These are phyloP conservation scores for Eilema griseolum DNA, from an alignment of 2,888 invertebrate genomes.

Conservation along the genomic window DNA sequence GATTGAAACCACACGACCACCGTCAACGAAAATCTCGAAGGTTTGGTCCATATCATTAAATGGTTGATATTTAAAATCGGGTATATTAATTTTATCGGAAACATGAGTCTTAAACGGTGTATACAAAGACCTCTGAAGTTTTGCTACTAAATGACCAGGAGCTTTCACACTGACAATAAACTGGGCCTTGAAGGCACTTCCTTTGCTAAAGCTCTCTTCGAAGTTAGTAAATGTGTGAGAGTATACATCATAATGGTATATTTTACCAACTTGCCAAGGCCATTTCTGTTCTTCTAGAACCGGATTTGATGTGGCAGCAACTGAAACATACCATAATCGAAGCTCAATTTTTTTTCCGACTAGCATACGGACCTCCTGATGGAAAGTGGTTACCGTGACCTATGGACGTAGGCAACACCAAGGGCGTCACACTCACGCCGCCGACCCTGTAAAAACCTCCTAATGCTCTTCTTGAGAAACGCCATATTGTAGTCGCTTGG, in stretches of 20 bases:
- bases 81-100: constrained; percentile 66
- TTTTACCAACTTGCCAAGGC: constrained; percentile 87
- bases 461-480: no score
- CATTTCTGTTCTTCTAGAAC: constrained; percentile 51
- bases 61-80: constrained; percentile 83
- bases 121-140: constrained; percentile 82
- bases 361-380: no score
- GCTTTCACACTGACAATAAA: constrained; percentile 84
- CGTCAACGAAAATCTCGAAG: constrained; percentile 87
- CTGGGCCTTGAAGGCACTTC: constrained; percentile 81
- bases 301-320: constrained; percentile 67
- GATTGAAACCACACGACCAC: constrained; percentile 88
- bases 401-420: no score
- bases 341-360: no score
- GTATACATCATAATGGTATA: constrained; percentile 87
- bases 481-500: no score
- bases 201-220: constrained; percentile 79
- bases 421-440: no score
- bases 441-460: no score
- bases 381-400: no score
- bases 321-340: constrained; percentile 52
- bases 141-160: constrained; percentile 79
- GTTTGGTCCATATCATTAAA: constrained; percentile 85
- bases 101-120: constrained; percentile 80
- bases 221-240: constrained; percentile 87